Evolutionary conservation across 2,888 invertebrate species (phyloP).

Genomic region (Orchesellides sinensis): DNA sequence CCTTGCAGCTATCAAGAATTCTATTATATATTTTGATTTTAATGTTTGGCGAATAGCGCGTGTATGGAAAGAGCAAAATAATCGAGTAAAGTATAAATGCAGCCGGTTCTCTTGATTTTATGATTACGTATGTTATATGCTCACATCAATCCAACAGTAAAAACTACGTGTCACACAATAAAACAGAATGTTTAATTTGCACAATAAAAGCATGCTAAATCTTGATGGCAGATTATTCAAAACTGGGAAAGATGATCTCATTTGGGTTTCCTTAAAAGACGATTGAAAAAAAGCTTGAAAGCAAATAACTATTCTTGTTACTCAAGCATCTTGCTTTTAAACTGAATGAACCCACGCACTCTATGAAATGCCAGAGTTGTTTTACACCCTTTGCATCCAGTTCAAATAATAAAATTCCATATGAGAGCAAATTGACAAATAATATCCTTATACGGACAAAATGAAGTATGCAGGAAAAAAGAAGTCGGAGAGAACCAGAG

Average conservation of each 20-base stretch:
- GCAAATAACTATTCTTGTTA: constrained; percentile 32
- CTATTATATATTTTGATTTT: no score
- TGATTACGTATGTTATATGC: no score
- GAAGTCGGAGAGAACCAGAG: constrained; percentile 32
- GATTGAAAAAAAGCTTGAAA: constrained; percentile 25
- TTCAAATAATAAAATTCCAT: constrained; percentile 60
- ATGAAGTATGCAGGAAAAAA: constrained; percentile 41
- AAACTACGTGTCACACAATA: background rate
- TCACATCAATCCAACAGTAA: no score
- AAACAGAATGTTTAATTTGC: constrained; percentile 35
- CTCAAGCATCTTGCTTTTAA: constrained; percentile 38
- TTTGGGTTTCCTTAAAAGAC: constrained; percentile 56
- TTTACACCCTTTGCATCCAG: constrained; percentile 52
- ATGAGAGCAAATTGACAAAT: constrained; percentile 53
- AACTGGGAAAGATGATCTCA: constrained; percentile 56
- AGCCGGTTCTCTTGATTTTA: no score
- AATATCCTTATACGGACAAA: constrained; percentile 49
- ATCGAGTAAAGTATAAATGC: background rate
- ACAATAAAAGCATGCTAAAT: constrained; percentile 34
- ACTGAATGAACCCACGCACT: constrained; percentile 62
- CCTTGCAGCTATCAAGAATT: no score
- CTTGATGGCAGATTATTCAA: constrained; percentile 14
- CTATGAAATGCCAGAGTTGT: background rate
- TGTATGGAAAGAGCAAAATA: no score
- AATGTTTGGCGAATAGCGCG: no score